A percentile compares a stretch with the other conserved stretches of the same genome.
phyloP scores from a whole-genome alignment of 1,140 invertebrate species.

The Sinella curviseta region DNA sequence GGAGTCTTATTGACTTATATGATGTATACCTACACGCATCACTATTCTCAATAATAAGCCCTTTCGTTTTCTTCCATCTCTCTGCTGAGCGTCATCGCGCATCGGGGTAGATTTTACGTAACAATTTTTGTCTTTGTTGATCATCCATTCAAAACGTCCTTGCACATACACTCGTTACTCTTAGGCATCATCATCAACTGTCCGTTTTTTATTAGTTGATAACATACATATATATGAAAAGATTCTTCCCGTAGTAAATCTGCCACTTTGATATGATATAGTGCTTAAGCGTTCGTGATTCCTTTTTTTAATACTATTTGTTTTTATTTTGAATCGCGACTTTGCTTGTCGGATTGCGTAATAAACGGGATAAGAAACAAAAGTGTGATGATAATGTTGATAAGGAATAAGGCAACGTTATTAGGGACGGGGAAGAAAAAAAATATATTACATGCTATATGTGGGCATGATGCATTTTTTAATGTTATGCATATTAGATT shows the following conservation, averaged over 20 bases:
- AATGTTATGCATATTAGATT: not conserved
- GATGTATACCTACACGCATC: not conserved
- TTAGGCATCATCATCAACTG: not conserved
- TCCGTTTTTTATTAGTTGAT: not conserved
- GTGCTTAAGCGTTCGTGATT: too few relatives aligned
- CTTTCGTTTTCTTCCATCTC: not conserved
- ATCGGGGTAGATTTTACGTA: not conserved
- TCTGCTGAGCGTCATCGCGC: not conserved
- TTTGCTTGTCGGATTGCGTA: not conserved
- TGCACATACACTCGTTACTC: not conserved
- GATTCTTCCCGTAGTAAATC: not conserved
- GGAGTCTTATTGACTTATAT: too few relatives aligned
- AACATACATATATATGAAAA: not conserved
- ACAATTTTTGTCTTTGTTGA: not conserved
- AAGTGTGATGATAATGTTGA: not conserved
- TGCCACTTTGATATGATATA: not conserved
- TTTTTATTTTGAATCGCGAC: not conserved
- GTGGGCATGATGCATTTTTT: too few relatives aligned
- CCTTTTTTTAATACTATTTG: not conserved
- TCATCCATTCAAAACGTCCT: not conserved
- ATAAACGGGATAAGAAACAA: not conserved
- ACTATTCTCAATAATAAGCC: not conserved
- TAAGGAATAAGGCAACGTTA: not conserved
- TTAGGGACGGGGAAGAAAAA: not conserved
- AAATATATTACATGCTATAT: not conserved